These are phyloP conservation scores for Hermetia illucens DNA, from an alignment of 1,140 invertebrate genomes.

Conservation along the genomic window DNA sequence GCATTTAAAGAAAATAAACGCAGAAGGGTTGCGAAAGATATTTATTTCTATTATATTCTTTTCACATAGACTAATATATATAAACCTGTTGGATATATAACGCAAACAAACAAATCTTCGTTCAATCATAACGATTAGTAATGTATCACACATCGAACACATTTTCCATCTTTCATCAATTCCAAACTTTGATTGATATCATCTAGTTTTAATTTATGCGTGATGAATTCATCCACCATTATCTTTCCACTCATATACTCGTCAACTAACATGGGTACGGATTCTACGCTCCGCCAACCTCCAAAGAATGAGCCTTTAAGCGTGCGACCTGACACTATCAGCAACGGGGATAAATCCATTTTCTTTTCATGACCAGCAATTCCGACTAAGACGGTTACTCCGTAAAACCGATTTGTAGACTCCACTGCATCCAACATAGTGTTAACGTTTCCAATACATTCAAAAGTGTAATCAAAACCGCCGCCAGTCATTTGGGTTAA, in stretches of 20 bases:
- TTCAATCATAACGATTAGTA: no score
- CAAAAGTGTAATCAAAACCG: constrained; percentile 54
- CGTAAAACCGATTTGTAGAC: constrained; percentile 56
- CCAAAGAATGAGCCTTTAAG: constrained; percentile 47
- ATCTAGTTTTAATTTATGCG: constrained; percentile 34
- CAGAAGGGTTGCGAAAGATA: no score
- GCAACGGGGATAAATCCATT: background rate
- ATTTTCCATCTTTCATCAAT: constrained; percentile 24
- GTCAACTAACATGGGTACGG: constrained; percentile 46
- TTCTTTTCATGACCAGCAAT: constrained; percentile 45
- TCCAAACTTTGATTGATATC: constrained; percentile 51
- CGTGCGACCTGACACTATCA: constrained; percentile 37
- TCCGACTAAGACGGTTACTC: constrained; percentile 49
- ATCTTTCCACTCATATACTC: constrained; percentile 39
- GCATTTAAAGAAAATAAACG: no score
- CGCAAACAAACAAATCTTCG: no score
- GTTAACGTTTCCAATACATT: constrained; percentile 50
- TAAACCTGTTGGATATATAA: no score
- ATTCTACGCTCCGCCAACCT: constrained; percentile 43
- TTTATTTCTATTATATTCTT: no score
- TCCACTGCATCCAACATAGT: constrained; percentile 53
- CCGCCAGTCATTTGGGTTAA: constrained; percentile 46
- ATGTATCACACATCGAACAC: background rate
- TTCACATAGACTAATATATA: no score
- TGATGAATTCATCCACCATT: constrained; percentile 52